Evolutionary conservation across 2,888 invertebrate genomes (phyloP).

Genomic region (Hirtodrosophila duncani): DNA sequence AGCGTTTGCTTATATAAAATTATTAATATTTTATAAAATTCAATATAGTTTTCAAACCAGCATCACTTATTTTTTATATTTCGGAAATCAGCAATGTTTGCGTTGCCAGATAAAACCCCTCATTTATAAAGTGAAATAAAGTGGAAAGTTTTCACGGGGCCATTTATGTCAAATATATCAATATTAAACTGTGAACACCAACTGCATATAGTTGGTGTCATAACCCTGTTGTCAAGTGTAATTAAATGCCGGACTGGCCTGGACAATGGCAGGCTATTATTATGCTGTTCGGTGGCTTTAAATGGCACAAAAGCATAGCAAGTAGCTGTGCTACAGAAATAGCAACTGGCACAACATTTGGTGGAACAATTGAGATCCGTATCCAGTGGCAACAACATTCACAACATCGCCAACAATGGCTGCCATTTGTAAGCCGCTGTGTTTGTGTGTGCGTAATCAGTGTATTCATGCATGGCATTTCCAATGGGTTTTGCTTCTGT

Average conservation of each 20-base stretch:
- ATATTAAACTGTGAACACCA: too few relatives aligned
- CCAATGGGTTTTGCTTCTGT: conserved; percentile 1
- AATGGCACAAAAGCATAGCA: conserved; percentile 36
- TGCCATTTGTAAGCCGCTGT: conserved; percentile 20
- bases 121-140: too few relatives aligned
- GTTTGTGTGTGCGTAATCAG: conserved; percentile 37
- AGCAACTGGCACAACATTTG: conserved; percentile 28
- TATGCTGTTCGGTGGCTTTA: conserved; percentile 37
- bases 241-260: conserved; percentile 13
- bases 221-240: conserved; percentile 3
- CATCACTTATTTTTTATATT: too few relatives aligned
- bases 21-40: too few relatives aligned
- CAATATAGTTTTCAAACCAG: too few relatives aligned
- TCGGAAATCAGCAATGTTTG: too few relatives aligned
- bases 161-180: too few relatives aligned
- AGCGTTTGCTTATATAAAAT: too few relatives aligned
- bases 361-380: conserved; percentile 45
- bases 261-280: conserved; percentile 33
- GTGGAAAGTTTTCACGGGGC: too few relatives aligned
- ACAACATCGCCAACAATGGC: conserved; percentile 17
- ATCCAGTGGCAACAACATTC: conserved; percentile 14
- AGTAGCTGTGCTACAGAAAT: background rate
- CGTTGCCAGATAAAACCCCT: too few relatives aligned
- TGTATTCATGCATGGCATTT: conserved; percentile 43
- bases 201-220: too few relatives aligned